Evolutionary conservation across 1,140 invertebrate genomes (phyloP).

Genomic region (Ctenoplectra terminalis): DNA sequence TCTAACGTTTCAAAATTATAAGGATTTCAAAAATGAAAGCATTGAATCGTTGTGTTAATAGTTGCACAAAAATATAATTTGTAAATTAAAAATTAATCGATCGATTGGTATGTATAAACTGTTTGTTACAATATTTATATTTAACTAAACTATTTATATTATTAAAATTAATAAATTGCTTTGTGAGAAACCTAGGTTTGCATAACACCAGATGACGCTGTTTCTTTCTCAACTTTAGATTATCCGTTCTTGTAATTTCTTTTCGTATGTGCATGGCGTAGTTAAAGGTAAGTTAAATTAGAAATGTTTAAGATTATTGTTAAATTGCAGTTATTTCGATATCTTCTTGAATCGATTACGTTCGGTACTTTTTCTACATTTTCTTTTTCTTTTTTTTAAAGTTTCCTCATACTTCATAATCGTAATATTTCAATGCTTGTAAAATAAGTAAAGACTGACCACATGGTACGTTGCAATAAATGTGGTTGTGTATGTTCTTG

Average conservation of each 20-base stretch:
- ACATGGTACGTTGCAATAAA: slow-evolving; percentile 28
- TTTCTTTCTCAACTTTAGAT: neutral
- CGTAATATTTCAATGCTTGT: neutral
- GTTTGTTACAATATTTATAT: neutral
- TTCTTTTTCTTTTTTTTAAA: neutral
- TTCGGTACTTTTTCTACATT: neutral
- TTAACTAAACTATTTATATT: neutral
- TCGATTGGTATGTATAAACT: neutral
- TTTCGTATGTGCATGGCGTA: slow-evolving; percentile 4
- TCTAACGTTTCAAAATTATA: too few relatives aligned
- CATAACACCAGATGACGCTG: neutral
- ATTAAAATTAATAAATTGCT: neutral
- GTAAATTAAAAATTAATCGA: too few relatives aligned
- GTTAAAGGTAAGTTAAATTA: slow-evolving; percentile 38
- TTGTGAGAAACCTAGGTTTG: neutral
- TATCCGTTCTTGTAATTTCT: neutral
- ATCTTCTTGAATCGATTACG: neutral
- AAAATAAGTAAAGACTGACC: neutral
- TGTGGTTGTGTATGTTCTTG: neutral
- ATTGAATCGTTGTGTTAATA: too few relatives aligned
- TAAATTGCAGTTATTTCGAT: neutral
- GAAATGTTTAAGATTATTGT: slow-evolving; percentile 34
- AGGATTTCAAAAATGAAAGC: too few relatives aligned
- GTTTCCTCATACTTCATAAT: too few relatives aligned
- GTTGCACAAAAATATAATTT: too few relatives aligned